Conservation (phyloP, 2,888 invertebrate species). For the Xanthia icteritia region DNA sequence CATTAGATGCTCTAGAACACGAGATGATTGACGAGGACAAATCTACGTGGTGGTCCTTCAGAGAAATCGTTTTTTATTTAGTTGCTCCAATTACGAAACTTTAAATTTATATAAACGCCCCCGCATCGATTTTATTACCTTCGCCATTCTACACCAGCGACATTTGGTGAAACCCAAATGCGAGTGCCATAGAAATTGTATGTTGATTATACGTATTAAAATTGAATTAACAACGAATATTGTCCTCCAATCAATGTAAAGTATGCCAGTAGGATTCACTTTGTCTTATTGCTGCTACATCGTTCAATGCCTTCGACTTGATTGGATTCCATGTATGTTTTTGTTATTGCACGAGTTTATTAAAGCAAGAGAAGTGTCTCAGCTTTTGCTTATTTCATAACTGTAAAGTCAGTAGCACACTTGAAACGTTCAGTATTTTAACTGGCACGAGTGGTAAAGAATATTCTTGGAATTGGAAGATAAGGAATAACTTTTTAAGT, state of each 20-base stretch:
- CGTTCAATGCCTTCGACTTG: constrained; percentile 10
- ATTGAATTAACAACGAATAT: constrained; percentile 41
- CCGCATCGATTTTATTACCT: constrained; percentile 80
- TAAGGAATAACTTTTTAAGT: constrained; percentile 78
- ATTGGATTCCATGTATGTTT: constrained; percentile 27
- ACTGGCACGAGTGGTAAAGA: constrained; percentile 66
- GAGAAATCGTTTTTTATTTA: constrained; percentile 69
- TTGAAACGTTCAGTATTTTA: constrained; percentile 60
- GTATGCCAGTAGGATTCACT: constrained; percentile 17
- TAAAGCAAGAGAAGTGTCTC: constrained; percentile 1
- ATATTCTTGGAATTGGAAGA: constrained; percentile 81
- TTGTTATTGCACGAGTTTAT: constrained; percentile 5
- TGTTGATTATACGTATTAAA: constrained; percentile 49
- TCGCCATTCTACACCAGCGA: constrained; percentile 62
- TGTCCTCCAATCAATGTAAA: constrained; percentile 25
- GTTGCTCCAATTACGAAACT: constrained; percentile 76
- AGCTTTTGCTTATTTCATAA: constrained; percentile 39
- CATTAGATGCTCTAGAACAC: constrained; percentile 63
- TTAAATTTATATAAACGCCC: constrained; percentile 72
- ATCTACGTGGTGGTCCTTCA: constrained; percentile 83
- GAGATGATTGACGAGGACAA: constrained; percentile 64
- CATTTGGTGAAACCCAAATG: constrained; percentile 59
- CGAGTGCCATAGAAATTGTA: constrained; percentile 44
- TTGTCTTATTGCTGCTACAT: constrained; percentile 30
- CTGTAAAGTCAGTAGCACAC: constrained; percentile 45